Evolutionary conservation across 1,140 invertebrate species (phyloP).

Genomic region (Neoseiulus cucumeris): DNA sequence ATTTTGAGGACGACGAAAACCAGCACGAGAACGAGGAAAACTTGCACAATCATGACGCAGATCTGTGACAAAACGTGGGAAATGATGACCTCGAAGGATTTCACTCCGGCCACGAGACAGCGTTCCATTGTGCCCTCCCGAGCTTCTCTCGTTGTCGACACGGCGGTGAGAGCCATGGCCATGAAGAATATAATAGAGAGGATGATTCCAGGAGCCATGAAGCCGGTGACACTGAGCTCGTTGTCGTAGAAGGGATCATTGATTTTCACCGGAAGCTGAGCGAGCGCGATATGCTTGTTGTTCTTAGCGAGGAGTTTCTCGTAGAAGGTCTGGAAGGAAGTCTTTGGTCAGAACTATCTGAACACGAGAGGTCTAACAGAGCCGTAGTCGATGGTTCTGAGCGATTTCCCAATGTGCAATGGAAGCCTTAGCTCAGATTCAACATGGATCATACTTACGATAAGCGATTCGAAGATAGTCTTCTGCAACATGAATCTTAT

Average conservation of each 20-base stretch:
- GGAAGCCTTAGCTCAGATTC: too few relatives aligned
- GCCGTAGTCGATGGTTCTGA: too few relatives aligned
- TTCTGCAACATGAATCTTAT: constrained; percentile 18
- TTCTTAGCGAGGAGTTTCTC: too few relatives aligned
- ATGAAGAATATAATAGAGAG: constrained; percentile 88
- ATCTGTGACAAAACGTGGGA: constrained; percentile 81
- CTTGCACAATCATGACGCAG: constrained; percentile 80
- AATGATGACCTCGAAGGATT: constrained; percentile 65
- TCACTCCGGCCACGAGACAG: constrained; percentile 52
- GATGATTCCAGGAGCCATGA: constrained; percentile 82
- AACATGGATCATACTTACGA: too few relatives aligned
- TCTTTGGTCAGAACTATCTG: too few relatives aligned
- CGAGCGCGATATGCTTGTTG: neutral
- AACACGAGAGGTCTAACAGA: too few relatives aligned
- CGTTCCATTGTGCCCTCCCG: constrained; percentile 70
- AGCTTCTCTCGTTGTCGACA: constrained; percentile 69
- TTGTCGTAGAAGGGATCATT: constrained; percentile 63
- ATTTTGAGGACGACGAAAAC: constrained; percentile 60
- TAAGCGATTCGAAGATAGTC: constrained; percentile 14
- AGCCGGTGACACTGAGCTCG: constrained; percentile 74
- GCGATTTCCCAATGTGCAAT: too few relatives aligned
- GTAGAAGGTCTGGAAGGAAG: too few relatives aligned
- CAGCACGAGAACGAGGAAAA: constrained; percentile 57
- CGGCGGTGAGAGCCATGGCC: constrained; percentile 77
- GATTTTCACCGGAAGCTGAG: constrained; percentile 34